Base-by-base conservation (phyloP, 2,797 vertebrate species). In the Spheniscus humboldti region DNA sequence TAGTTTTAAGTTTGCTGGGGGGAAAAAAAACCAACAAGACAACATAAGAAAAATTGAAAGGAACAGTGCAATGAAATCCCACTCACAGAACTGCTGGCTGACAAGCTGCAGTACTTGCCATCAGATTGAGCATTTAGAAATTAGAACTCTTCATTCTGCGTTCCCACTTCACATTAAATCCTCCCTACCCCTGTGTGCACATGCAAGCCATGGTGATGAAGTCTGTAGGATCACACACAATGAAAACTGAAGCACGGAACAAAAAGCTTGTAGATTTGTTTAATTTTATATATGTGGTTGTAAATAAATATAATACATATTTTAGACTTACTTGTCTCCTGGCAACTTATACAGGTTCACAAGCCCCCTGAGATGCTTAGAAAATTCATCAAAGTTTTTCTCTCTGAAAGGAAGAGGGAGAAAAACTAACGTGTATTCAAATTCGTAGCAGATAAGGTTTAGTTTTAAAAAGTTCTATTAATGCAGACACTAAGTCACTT, bases 381-480 rank as follows among this genome's bases (percentile, higher is more conserved):
- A 99, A 98, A 99, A 99, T 96, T 99, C 99, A 95, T 99, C 99
- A 98, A 99, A 99, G 97, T 99, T 99, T 97, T 99, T 99, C 97
- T 99, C 99, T 95, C 99, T 99, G 96, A 30, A 91, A 93, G 53
- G 24, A 74, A 88, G 59, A 45, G 7, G 14, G 15, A 86, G 35
- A 27, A 88, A 52, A 92, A 37, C 15, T 64, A 39, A 43, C 1
- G 18, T 9, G 6, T 4, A 33, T 31, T 45, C 14, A 80, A 17
- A 52, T 14, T 10, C 0, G 0, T 18, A 75, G 15, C 10, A 89
- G 28, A 16, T 4, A 14, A 19, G 15, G 11, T 7, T 60, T 79
- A 7, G 13, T 11, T 79, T 74, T 4, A 9, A 69, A 19, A 55
- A 75, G 17, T 41, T 12, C 5, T 4, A 35, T 30, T 15, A 30